Percentiles rank a stretch among this genome's conserved stretches.
These are phyloP conservation scores for Tromatobia lineatoria DNA, from an alignment of 2,888 invertebrate species.

Conservation along the genomic window DNA sequence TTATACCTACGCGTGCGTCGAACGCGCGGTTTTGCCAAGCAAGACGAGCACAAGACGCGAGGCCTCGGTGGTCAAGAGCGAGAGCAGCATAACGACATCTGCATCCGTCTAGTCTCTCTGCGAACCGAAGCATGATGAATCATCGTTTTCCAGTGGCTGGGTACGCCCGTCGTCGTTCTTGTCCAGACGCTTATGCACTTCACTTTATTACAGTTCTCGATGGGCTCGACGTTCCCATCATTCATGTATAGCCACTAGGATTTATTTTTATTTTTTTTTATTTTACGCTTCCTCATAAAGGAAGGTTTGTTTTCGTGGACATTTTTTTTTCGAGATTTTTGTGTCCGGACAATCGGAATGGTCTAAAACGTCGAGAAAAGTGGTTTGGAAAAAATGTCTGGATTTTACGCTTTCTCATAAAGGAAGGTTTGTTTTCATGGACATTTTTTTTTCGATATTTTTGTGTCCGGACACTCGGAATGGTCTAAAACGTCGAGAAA, in stretches of 20 bases:
- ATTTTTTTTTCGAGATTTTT: too few species aligned
- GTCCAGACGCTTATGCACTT: conserved; percentile 57
- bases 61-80: conserved; percentile 52
- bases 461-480: too few species aligned
- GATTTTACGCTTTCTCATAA: too few species aligned
- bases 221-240: conserved; percentile 60
- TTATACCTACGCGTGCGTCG: conserved; percentile 37
- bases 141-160: conserved; percentile 70
- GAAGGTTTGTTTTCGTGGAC: too few species aligned
- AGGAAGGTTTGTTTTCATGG: too few species aligned
- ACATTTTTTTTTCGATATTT: too few species aligned
- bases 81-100: conserved; percentile 69
- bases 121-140: conserved; percentile 73
- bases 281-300: too few species aligned
- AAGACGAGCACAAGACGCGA: conserved; percentile 46
- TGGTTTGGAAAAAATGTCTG: too few species aligned
- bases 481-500: too few species aligned
- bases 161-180: conserved; percentile 53
- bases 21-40: conserved; percentile 47
- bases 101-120: conserved; percentile 69
- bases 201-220: conserved; percentile 63
- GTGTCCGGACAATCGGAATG: too few species aligned
- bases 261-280: too few species aligned
- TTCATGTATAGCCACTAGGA: conserved; percentile 25
- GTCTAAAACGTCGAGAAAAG: too few species aligned